Conservation (phyloP, 2,797 vertebrate genomes). For the Sebastes trivittatus region DNA sequence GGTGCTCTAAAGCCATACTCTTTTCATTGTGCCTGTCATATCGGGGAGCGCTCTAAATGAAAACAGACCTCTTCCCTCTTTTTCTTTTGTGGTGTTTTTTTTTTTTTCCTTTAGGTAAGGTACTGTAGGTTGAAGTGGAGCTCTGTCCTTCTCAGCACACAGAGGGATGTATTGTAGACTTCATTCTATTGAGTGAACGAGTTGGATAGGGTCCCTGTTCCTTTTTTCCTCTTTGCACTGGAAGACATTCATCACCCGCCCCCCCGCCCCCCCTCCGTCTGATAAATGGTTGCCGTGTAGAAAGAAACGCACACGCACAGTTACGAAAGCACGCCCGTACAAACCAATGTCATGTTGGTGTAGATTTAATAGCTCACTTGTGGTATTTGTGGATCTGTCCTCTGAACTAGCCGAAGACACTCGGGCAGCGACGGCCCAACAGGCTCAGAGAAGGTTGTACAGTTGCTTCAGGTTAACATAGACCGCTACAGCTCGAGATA, state of each 20-base stretch:
- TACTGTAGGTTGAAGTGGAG: slow-evolving; percentile 55
- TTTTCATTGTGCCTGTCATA: slow-evolving; percentile 71
- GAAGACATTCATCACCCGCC: slow-evolving; percentile 65
- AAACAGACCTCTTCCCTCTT: slow-evolving; percentile 63
- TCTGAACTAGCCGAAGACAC: background rate
- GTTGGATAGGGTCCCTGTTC: slow-evolving; percentile 56
- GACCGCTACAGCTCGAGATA: background rate
- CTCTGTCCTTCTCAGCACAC: slow-evolving; percentile 56
- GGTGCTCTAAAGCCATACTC: slow-evolving; percentile 57
- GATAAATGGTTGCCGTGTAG: slow-evolving; percentile 61
- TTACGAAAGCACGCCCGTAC: slow-evolving; percentile 25
- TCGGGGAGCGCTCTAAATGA: slow-evolving; percentile 68
- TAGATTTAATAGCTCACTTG: slow-evolving; percentile 41
- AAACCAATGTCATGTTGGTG: slow-evolving; percentile 22
- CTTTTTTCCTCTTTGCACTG: slow-evolving; percentile 40
- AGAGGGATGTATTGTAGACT: slow-evolving; percentile 61
- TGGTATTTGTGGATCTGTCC: slow-evolving; percentile 27
- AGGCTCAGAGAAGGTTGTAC: background rate
- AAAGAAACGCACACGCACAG: slow-evolving; percentile 37
- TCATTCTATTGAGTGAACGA: slow-evolving; percentile 62
- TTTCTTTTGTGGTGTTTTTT: slow-evolving; percentile 41
- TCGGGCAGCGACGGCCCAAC: background rate
- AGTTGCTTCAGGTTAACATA: slow-evolving; percentile 8
- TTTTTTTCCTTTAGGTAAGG: slow-evolving; percentile 30
- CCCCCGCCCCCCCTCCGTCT: background rate